Conservation (phyloP, 2,797 vertebrate genomes). For the Prunella strophiata region DNA sequence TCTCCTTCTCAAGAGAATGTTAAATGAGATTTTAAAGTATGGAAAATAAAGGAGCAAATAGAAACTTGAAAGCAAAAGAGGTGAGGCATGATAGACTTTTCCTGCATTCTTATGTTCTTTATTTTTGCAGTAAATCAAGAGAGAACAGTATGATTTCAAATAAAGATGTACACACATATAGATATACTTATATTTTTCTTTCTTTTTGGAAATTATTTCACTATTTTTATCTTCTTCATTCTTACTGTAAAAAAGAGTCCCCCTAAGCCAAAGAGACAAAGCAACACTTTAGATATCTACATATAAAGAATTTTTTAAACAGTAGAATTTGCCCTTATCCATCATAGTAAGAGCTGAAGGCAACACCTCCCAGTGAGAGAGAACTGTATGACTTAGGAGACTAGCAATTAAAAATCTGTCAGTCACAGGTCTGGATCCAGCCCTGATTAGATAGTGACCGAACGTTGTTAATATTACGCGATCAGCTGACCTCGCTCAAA, state of each 20-base stretch:
- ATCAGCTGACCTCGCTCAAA: neutral
- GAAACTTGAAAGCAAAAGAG: slow-evolving; percentile 77
- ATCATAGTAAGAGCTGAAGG: slow-evolving; percentile 34
- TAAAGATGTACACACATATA: neutral
- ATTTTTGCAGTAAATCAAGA: slow-evolving; percentile 55
- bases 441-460: slow-evolving; percentile 35
- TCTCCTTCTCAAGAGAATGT: slow-evolving; percentile 79
- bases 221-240: neutral
- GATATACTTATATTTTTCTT: neutral
- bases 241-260: neutral
- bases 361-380: slow-evolving; percentile 27
- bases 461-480: slow-evolving; percentile 12
- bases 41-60: slow-evolving; percentile 78
- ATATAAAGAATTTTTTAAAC: slow-evolving; percentile 1
- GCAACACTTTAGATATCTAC: neutral
- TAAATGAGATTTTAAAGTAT: slow-evolving; percentile 83
- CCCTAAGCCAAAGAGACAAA: neutral
- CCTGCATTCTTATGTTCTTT: slow-evolving; percentile 50
- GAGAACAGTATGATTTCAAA: slow-evolving; percentile 10
- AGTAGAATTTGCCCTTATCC: slow-evolving; percentile 28
- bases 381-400: slow-evolving; percentile 16
- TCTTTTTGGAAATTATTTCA: neutral
- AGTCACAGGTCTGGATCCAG: slow-evolving; percentile 42
- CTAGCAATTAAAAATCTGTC: slow-evolving; percentile 65
- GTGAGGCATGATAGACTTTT: slow-evolving; percentile 73